Evolutionary conservation across 2,797 vertebrate species (phyloP), one percentile per base, ranked within the genome.

Genomic region (Cetoscarus ocellatus): DNA sequence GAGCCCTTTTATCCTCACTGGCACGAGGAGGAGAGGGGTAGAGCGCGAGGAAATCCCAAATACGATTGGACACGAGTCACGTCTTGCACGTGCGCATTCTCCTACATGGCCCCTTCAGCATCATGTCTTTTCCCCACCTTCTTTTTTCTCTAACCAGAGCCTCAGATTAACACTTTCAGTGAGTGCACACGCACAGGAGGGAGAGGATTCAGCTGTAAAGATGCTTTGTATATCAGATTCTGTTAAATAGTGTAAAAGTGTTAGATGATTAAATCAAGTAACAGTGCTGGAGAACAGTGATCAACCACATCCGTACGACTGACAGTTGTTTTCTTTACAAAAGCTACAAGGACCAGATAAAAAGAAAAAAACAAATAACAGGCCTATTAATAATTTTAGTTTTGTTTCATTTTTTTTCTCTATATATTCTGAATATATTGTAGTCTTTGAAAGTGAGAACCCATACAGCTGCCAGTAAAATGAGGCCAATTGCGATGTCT

Each of bases 1-100:
- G 45, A 15, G 69, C 70, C 50, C 77, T 91, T 94, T 92, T 94
- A 93, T 91, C 64, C 79, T 15, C 5, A 1, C 19, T 44, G 48
- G 65, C 70, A 68, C 70, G 34, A 82, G 88, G 81, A 80, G 77
- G 87, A 85, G 88, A 73, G 59, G 27, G 27, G 27, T 27, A 69
- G 11, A 45, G 53, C 56, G 35, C 0, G 15, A 49, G 50, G 43
- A 72, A 49, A 61, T 59, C 67, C 49, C 5, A 19, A 43, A 78
- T 36, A 73, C 66, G 63, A 87, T 89, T 90, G 87, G 92, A 71
- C 83, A 69, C 62, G 13, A 42, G 66, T 9, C 50, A 50, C 40
- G 51, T 38, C 56, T 13, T 8, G 59, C 83, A 88, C 78, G 75
- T 84, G 82, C 42, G 38, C 61, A 8, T 43, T 39, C 18, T 58